phyloP scores from a whole-genome alignment of 2,113 vertebrate genomes.

The Ageneiosus marmoratus region DNA sequence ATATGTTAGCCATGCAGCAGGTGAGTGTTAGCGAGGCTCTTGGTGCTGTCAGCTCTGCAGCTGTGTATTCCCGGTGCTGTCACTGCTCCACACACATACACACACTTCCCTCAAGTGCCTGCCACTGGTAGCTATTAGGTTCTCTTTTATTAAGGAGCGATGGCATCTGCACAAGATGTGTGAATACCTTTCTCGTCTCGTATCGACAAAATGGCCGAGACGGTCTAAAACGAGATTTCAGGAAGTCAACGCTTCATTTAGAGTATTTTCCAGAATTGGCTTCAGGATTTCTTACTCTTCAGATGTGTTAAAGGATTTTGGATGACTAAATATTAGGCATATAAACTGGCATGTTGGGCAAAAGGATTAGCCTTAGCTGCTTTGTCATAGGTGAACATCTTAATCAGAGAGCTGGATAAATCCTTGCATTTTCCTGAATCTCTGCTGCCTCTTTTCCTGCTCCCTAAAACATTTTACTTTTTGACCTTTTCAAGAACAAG shows the following conservation, averaged over 20 bases:
- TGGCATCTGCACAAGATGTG: neutral
- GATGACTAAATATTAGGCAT: too few relatives aligned
- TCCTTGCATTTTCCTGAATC: constrained; percentile 25
- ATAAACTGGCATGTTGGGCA: constrained; percentile 23
- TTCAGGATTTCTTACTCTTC: constrained; percentile 11
- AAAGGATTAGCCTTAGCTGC: constrained; percentile 40
- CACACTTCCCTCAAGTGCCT: constrained; percentile 5
- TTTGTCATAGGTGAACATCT: constrained; percentile 36
- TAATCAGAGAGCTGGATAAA: constrained; percentile 42
- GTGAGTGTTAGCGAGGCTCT: constrained; percentile 5
- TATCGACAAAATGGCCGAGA: neutral
- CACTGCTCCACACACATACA: neutral
- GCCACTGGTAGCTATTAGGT: constrained; percentile 1
- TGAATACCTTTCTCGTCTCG: neutral
- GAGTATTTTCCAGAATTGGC: constrained; percentile 5
- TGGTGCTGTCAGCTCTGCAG: constrained; percentile 20
- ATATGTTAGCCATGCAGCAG: constrained; percentile 3
- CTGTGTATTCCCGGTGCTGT: neutral
- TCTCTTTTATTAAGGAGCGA: constrained; percentile 1
- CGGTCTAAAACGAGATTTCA: neutral
- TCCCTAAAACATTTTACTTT: constrained; percentile 34
- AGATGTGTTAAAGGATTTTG: constrained; percentile 14
- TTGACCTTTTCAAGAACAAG: constrained; percentile 23
- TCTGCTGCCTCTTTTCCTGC: neutral
- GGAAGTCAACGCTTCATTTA: neutral